Evolutionary conservation across 1,140 invertebrate genomes (phyloP), one percentile per base, ranked within the genome.

Genomic region (Pteromalus puparum): DNA sequence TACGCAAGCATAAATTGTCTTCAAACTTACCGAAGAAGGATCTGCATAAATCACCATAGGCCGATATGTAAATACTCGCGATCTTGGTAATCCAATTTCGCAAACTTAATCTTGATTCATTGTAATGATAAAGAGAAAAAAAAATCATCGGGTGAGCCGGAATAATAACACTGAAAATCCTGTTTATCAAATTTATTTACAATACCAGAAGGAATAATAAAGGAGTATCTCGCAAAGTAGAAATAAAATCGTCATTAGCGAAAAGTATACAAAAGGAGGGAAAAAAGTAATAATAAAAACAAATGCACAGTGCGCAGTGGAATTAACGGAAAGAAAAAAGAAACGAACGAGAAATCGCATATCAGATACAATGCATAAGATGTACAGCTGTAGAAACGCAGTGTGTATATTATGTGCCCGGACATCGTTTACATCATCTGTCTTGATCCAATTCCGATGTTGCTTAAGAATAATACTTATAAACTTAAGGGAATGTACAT

Each of bases 181-280:
- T 72, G 74, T 86, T 81, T 86, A 86, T 86, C 82, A 86, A 86
- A 86, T 86, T 86, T 86, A 86, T 86, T 86, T 86, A 86, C 85
- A 86, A 81, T 77, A 48, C 78, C 79, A 84, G n/a, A 82, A 76
- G 76, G 30, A 83, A 86, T 21, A 21, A 28, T 34, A 61, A 28
- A 28, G 38, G 5, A 72, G 34, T 72, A 81, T 81, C 30, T 72
- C 61, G 30, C 61, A 79, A 79, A 67, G 21, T 18, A 72, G 24
- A 72, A 81, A 1, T 38, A 67, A 42, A 42, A 68, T 61, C 26
- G 81, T 72, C 24, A n/a, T 21, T 21, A 67, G 34, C 3, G 15
- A 77, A 77, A 48, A 70, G 28, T 28, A 28, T 28, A 70, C 26
- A 77, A 77, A 72, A 48, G 18, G 72, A 72, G 78, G 6, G 24